Base-by-base conservation (phyloP, 2,888 invertebrate species). In the Tipula unca region DNA sequence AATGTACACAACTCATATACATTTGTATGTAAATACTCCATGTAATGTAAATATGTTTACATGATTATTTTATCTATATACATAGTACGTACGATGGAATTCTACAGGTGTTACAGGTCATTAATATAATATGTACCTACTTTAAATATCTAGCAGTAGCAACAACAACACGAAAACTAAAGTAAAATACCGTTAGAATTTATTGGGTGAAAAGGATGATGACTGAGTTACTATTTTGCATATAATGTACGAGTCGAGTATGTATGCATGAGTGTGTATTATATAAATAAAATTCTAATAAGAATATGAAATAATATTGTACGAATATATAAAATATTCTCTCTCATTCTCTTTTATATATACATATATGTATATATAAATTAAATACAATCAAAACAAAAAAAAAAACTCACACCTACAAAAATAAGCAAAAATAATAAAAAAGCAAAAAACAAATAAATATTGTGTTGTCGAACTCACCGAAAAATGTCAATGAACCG, bases 31-130 rank as follows among this genome's bases (percentile, higher is more conserved):
- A 17, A 48, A 39, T 39, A 39, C n/a, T 48, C 2, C n/a, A 48
- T 25, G 69, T 69, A 25, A 69, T 69, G 69, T 69, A 69, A 69
- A 69, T 25, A 69, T 69, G 69, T 69, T 25, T 69, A 25, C 69
- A 20, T 25, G 69, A 69, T 48, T 48, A n/a, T 8, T 69, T 13
- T 25, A 25, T 69, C 10, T 69, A n/a, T 25, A 69, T 69, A 10
- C 69, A 69, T 25, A 48, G 69, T 69, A 69, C 25, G 1, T 39
- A 39, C 1, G 10, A 8, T 25, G 10, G 69, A 10, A 69, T 13
- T 69, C 69, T 69, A 69, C 69, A 69, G 69, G 69, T 69, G 69
- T 69, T 69, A 69, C 69, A 69, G 69, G 69, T 69, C 69, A 69
- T 69, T 69, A 69, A 69, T 69, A 69, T 69, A n/a, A n/a, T n/a